Conservation (phyloP, 1,140 invertebrate genomes). For the Samia ricini region DNA sequence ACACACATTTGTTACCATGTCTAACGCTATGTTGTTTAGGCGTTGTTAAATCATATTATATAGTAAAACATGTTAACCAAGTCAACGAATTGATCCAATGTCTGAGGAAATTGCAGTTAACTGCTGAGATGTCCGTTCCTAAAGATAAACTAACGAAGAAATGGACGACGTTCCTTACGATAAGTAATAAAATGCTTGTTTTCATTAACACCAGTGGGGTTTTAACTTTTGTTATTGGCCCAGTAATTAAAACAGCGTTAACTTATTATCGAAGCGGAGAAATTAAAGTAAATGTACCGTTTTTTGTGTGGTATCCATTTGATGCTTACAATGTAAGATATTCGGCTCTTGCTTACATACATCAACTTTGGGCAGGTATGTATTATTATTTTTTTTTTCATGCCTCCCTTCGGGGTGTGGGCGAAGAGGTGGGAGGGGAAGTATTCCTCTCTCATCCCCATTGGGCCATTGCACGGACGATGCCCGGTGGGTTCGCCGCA, state of each 20-base stretch:
- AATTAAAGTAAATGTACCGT: slow-evolving; percentile 31
- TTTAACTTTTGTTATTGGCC: slow-evolving; percentile 24
- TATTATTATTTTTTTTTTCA: not conserved
- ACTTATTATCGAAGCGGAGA: slow-evolving; percentile 28
- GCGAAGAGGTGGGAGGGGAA: no score
- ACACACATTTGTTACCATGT: slow-evolving; percentile 30
- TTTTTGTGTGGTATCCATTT: slow-evolving; percentile 40
- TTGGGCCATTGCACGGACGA: no score
- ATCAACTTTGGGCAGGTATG: slow-evolving; percentile 38
- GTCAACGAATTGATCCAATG: slow-evolving; percentile 20
- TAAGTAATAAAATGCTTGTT: slow-evolving; percentile 6
- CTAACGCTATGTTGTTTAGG: slow-evolving; percentile 23
- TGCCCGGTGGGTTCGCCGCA: no score
- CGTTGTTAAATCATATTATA: slow-evolving; percentile 20
- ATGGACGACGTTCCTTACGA: slow-evolving; percentile 10
- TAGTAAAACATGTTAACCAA: slow-evolving; percentile 19
- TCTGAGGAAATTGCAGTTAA: slow-evolving; percentile 16
- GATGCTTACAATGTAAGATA: slow-evolving; percentile 26
- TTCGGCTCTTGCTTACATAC: slow-evolving; percentile 33
- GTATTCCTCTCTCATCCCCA: no score
- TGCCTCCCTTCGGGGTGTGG: no score
- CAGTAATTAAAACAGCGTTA: slow-evolving; percentile 18
- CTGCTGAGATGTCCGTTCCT: slow-evolving; percentile 2
- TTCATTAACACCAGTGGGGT: slow-evolving; percentile 9
- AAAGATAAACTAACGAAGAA: slow-evolving; percentile 10